Conservation (phyloP, 2,888 invertebrate species). For the Rotaria macrura region DNA sequence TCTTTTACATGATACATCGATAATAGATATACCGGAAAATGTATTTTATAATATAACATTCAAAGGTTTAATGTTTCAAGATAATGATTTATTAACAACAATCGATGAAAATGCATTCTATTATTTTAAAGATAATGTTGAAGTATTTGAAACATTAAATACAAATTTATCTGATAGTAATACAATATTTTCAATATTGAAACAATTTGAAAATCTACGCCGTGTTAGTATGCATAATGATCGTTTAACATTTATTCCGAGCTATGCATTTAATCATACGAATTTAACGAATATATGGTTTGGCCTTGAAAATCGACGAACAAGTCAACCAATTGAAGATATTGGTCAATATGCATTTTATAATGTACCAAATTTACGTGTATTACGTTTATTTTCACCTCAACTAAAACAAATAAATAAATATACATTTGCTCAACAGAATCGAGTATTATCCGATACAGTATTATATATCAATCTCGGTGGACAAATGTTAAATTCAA, state of each 20-base stretch:
- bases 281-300: not conserved
- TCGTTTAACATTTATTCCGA: not conserved
- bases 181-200: not conserved
- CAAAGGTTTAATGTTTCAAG: not conserved
- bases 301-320: not conserved
- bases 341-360: slow-evolving; percentile 15
- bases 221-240: slow-evolving; percentile 6
- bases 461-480: not conserved
- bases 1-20: not conserved
- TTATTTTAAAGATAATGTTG: not conserved
- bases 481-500: not conserved
- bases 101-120: not conserved
- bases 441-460: not conserved
- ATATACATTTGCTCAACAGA: not conserved
- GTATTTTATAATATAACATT: not conserved
- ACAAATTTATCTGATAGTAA: not conserved
- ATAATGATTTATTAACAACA: not conserved
- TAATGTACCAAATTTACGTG: not conserved
- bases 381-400: not conserved
- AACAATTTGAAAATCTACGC: not conserved
- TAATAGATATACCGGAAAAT: not conserved
- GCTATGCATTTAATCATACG: not conserved
- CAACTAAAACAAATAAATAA: not conserved
- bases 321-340: not conserved
- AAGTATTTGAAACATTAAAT: slow-evolving; percentile 1